These are phyloP conservation scores for Agrochola litura DNA, from an alignment of 2,888 invertebrate species.

Conservation along the genomic window DNA sequence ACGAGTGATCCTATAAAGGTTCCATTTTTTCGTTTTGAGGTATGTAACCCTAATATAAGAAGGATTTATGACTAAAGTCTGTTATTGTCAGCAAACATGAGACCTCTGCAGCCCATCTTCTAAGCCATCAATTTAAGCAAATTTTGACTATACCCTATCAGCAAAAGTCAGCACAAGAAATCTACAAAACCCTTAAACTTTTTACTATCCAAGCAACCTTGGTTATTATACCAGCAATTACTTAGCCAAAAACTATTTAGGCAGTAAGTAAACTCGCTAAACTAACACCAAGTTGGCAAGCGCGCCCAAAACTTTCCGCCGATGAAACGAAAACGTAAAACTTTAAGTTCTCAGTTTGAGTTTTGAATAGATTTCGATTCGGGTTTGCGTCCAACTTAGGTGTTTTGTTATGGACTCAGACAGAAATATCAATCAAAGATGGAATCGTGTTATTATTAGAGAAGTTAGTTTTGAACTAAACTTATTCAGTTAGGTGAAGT, in stretches of 20 bases:
- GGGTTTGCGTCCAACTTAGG: slow-evolving; percentile 63
- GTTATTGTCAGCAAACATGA: not conserved
- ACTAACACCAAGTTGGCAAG: slow-evolving; percentile 66
- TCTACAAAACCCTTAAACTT: slow-evolving; percentile 17
- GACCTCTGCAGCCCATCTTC: not conserved
- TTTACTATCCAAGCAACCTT: slow-evolving; percentile 40
- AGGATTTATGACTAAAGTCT: too few relatives aligned
- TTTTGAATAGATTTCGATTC: slow-evolving; percentile 65
- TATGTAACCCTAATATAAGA: too few relatives aligned
- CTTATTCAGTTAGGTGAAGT: slow-evolving; percentile 36
- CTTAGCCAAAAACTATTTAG: slow-evolving; percentile 65
- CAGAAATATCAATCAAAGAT: slow-evolving; percentile 68
- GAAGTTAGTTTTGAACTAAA: slow-evolving; percentile 41
- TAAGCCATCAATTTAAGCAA: not conserved
- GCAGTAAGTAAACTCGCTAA: slow-evolving; percentile 58
- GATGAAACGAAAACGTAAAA: slow-evolving; percentile 70
- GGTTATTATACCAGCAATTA: slow-evolving; percentile 62
- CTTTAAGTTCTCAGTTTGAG: slow-evolving; percentile 66
- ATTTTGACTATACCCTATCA: not conserved
- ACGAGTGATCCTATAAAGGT: too few relatives aligned
- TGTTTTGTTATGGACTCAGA: slow-evolving; percentile 65
- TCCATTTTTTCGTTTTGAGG: too few relatives aligned
- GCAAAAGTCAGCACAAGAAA: slow-evolving; percentile 9
- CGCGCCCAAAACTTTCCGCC: slow-evolving; percentile 60
- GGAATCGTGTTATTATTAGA: slow-evolving; percentile 60